Evolutionary conservation across 1,140 invertebrate species (phyloP).

Genomic region (Brachionus plicatilis): DNA sequence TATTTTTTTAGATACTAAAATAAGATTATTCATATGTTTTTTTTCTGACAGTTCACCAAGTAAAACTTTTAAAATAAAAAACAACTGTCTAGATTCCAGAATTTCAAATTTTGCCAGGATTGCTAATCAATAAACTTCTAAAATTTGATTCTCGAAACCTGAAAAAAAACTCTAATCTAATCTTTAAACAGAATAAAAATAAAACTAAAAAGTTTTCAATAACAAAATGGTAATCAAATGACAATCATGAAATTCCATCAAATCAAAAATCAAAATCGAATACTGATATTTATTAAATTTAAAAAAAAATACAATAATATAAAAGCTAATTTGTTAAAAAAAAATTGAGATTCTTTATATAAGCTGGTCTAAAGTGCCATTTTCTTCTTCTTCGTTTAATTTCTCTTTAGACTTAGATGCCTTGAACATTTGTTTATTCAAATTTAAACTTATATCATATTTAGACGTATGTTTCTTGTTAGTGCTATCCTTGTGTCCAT

Average conservation of each 20-base stretch:
- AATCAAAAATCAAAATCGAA: no score
- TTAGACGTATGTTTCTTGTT: not conserved
- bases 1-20: no score
- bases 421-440: not conserved
- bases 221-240: no score
- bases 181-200: not conserved
- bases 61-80: no score
- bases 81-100: no score
- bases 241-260: no score
- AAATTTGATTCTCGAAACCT: not conserved
- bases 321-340: not conserved
- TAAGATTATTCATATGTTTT: no score
- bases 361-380: not conserved
- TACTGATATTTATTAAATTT: no score
- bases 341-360: not conserved
- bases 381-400: not conserved
- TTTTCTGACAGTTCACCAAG: no score
- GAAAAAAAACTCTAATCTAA: not conserved
- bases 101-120: no score
- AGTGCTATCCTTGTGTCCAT: not conserved
- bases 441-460: not conserved
- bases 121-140: not conserved
- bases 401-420: not conserved
- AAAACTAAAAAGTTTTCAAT: no score
- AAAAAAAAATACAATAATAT: not conserved